phyloP scores from a whole-genome alignment of 64 coral and sea anemone genomes.

The Actinia equina region DNA sequence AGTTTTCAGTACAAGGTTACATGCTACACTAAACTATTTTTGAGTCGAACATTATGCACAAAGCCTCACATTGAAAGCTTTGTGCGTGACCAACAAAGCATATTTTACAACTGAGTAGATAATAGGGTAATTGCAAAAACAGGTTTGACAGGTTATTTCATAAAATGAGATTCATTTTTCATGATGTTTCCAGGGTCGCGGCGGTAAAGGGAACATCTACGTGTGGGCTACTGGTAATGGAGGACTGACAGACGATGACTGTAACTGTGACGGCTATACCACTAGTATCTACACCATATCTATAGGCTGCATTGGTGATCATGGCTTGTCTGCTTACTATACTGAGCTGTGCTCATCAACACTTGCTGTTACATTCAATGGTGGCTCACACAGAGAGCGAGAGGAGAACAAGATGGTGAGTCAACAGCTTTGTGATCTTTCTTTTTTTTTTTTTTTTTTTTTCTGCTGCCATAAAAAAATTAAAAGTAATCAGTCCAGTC shows the following conservation, averaged over 20 bases:
- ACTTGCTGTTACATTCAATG: slow-evolving; percentile 82
- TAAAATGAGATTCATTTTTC: neutral
- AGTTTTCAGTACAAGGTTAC: too few relatives aligned
- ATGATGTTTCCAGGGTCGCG: slow-evolving; percentile 51
- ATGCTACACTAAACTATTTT: too few relatives aligned
- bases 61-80: too few relatives aligned
- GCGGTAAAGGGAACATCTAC: slow-evolving; percentile 83
- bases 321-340: slow-evolving; percentile 72
- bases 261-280: slow-evolving; percentile 87
- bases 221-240: slow-evolving; percentile 90
- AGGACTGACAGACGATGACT: slow-evolving; percentile 90
- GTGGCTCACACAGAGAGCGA: slow-evolving; percentile 77
- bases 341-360: slow-evolving; percentile 86
- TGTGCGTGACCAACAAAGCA: too few relatives aligned
- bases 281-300: slow-evolving; percentile 90
- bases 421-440: too few relatives aligned
- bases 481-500: too few relatives aligned
- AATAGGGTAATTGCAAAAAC: too few relatives aligned
- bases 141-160: too few relatives aligned
- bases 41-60: too few relatives aligned
- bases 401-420: slow-evolving; percentile 89
- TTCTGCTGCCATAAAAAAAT: too few relatives aligned
- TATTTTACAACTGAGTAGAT: too few relatives aligned
- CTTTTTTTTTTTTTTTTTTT: too few relatives aligned
- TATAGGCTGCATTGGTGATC: slow-evolving; percentile 74